phyloP scores from a whole-genome alignment of 2,797 vertebrate genomes.

The Astyanax mexicanus region DNA sequence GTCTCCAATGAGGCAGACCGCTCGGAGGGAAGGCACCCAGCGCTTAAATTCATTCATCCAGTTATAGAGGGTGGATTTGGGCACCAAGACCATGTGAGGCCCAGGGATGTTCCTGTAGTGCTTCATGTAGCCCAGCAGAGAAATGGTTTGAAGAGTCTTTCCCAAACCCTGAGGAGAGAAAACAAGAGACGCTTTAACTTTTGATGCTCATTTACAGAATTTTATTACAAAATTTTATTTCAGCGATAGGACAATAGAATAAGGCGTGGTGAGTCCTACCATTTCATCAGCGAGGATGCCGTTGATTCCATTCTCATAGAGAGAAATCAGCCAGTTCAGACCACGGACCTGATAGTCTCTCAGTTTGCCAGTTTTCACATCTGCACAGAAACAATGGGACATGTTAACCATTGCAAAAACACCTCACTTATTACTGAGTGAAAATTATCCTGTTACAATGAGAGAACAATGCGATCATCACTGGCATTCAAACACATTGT shows the following conservation, averaged over 20 bases:
- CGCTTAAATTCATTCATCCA: constrained; percentile 99
- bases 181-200: not conserved
- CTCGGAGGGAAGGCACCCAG: constrained; percentile 96
- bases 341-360: constrained; percentile 97
- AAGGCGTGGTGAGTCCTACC: constrained; percentile 73
- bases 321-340: constrained; percentile 97
- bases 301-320: constrained; percentile 98
- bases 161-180: constrained; percentile 87
- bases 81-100: constrained; percentile 98
- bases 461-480: too few species aligned
- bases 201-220: not conserved
- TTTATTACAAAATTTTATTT: too few species aligned
- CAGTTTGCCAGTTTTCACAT: constrained; percentile 93
- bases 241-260: not conserved
- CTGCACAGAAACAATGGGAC: constrained; percentile 65
- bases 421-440: too few species aligned
- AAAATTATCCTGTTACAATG: too few species aligned
- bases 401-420: not conserved
- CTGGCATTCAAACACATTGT: too few species aligned
- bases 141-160: constrained; percentile 97
- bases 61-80: constrained; percentile 98
- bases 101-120: constrained; percentile 98
- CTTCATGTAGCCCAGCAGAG: constrained; percentile 98
- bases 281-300: constrained; percentile 99
- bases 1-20: constrained; percentile 95